Conservation (phyloP, 1,140 invertebrate genomes). For the Bombus sibiricus region DNA sequence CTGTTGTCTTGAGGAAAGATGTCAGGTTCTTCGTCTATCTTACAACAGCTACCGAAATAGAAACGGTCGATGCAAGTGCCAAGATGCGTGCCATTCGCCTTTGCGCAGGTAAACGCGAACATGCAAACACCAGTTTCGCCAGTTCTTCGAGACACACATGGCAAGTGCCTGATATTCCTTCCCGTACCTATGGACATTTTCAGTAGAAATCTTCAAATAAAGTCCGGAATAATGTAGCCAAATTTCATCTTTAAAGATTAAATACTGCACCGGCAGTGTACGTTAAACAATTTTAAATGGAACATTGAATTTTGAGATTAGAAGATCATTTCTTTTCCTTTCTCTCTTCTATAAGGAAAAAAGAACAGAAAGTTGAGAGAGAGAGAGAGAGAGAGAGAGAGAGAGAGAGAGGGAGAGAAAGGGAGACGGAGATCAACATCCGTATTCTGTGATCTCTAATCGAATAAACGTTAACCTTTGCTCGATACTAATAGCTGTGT, state of each 20-base stretch:
- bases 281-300: background rate
- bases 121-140: slow-evolving; percentile 94
- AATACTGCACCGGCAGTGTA: background rate
- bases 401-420: background rate
- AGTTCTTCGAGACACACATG: slow-evolving; percentile 91
- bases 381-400: too few relatives aligned
- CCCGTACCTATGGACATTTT: slow-evolving; percentile 86
- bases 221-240: background rate
- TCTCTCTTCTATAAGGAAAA: background rate
- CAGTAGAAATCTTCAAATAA: slow-evolving; percentile 34
- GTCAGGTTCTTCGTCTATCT: slow-evolving; percentile 83
- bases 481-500: slow-evolving; percentile 49
- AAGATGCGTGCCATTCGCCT: slow-evolving; percentile 94
- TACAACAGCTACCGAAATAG: slow-evolving; percentile 96
- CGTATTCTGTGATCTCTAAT: slow-evolving; percentile 24
- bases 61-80: slow-evolving; percentile 96
- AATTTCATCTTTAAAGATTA: background rate
- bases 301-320: background rate
- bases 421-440: background rate
- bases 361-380: background rate
- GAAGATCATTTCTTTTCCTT: background rate
- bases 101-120: slow-evolving; percentile 96
- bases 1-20: slow-evolving; percentile 81
- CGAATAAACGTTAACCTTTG: slow-evolving; percentile 5
- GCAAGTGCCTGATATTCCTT: slow-evolving; percentile 93